Percentiles rank a stretch among this genome's conserved stretches.
Evolutionary conservation across 2,113 vertebrate genomes (phyloP).

Genomic region (Scartelaos histophorus): DNA sequence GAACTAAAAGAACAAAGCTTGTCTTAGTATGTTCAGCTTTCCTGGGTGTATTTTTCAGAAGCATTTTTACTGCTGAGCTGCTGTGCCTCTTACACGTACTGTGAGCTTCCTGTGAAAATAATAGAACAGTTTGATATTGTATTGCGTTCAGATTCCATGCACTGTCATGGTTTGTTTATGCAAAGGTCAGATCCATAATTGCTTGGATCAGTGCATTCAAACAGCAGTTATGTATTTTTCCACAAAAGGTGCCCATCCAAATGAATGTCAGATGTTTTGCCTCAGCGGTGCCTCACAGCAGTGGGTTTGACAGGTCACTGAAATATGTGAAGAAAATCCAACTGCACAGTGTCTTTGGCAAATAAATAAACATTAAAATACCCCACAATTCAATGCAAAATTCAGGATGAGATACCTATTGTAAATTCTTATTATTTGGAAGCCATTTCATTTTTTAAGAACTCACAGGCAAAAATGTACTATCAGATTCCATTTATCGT

Average conservation of each 20-base stretch:
- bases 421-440: neutral
- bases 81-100: neutral
- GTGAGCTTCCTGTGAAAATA: conserved; percentile 1
- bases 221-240: conserved; percentile 10
- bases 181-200: conserved; percentile 34
- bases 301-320: neutral
- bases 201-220: conserved; percentile 17
- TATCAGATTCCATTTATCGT: neutral
- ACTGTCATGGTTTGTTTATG: neutral
- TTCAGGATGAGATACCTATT: neutral
- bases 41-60: neutral
- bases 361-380: neutral
- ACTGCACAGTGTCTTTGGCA: conserved; percentile 4
- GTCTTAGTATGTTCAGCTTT: neutral
- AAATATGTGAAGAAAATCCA: neutral
- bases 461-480: neutral
- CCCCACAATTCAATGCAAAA: neutral
- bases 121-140: conserved; percentile 2
- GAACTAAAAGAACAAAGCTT: neutral
- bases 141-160: neutral
- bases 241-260: conserved; percentile 1
- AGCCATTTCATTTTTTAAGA: neutral
- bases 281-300: neutral
- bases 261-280: conserved; percentile 28
- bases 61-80: neutral